Evolutionary conservation across 2,797 vertebrate genomes (phyloP).

Genomic region (Monodelphis domestica): DNA sequence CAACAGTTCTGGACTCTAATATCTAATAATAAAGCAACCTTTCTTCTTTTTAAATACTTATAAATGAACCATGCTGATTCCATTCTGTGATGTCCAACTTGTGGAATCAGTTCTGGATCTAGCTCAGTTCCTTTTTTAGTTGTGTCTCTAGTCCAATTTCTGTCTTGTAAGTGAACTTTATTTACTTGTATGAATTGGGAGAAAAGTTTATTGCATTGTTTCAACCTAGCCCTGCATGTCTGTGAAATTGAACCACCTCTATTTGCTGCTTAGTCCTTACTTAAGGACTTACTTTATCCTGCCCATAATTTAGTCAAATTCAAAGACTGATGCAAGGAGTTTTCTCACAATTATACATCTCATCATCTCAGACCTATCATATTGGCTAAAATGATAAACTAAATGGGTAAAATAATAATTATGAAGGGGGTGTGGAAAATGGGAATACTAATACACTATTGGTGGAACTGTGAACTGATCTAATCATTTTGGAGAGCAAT

Average conservation of each 20-base stretch:
- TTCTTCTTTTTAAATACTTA: neutral
- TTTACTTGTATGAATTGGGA: no score
- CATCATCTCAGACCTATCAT: no score
- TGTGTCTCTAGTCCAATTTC: neutral
- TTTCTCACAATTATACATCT: neutral
- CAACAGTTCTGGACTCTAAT: neutral
- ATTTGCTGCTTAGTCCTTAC: neutral
- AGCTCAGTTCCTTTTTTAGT: neutral
- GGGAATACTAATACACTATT: no score
- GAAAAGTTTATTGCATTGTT: no score
- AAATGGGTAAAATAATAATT: no score
- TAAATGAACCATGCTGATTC: neutral
- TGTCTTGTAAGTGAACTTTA: neutral
- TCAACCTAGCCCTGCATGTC: neutral
- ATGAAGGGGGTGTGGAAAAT: no score
- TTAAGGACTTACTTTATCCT: neutral
- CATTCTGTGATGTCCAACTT: no score
- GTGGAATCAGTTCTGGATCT: neutral
- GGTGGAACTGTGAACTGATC: no score
- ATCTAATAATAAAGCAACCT: neutral
- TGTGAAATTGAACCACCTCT: neutral
- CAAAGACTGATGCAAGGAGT: neutral
- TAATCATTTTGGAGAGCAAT: no score
- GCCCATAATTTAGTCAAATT: neutral
- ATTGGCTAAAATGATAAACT: no score